Evolutionary conservation across 2,113 vertebrate genomes (phyloP).

Genomic region (Sclerurus mexicanus): DNA sequence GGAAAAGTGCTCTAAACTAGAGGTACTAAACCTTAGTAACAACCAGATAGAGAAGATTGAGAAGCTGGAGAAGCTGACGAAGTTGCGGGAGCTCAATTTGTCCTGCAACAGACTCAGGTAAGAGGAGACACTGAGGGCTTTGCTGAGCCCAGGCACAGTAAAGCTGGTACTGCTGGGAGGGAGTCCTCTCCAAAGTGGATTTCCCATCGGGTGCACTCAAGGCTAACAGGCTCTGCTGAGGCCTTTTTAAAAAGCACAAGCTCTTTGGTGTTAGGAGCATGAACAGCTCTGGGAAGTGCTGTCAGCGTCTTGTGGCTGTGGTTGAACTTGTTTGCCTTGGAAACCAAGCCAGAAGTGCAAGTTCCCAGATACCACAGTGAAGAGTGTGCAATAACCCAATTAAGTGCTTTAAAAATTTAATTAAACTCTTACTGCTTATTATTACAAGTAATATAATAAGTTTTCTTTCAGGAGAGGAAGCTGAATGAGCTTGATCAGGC

Average conservation of each 20-base stretch:
- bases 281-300: background rate
- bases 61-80: conserved; percentile 79
- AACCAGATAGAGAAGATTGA: conserved; percentile 86
- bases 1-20: conserved; percentile 81
- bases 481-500: background rate
- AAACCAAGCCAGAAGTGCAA: background rate
- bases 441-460: background rate
- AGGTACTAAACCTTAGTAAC: conserved; percentile 80
- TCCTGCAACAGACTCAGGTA: conserved; percentile 84
- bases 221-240: background rate
- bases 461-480: background rate
- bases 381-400: background rate
- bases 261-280: background rate
- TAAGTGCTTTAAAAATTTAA: background rate
- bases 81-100: conserved; percentile 82
- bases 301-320: background rate
- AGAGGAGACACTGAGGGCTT: background rate
- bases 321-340: background rate
- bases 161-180: background rate
- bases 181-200: background rate
- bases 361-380: background rate
- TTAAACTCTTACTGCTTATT: background rate
- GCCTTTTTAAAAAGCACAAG: background rate
- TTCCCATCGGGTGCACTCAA: background rate
- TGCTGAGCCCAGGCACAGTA: background rate